These are phyloP conservation scores for Tiphia femorata DNA, from an alignment of 2,888 invertebrate species.

Conservation along the genomic window DNA sequence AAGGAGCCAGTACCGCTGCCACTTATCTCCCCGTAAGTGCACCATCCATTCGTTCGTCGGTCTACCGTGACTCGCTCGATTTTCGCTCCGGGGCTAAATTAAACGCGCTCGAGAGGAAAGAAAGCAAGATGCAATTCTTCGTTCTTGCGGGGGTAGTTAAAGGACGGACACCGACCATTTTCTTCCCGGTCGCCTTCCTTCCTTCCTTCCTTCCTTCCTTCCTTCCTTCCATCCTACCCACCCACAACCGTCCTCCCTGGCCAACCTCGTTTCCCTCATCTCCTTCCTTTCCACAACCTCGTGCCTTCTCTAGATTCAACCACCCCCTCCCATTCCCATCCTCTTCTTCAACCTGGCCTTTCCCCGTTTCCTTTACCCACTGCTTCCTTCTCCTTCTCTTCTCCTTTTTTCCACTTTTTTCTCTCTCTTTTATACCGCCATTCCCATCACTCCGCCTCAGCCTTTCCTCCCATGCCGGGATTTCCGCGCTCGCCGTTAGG, in stretches of 20 bases:
- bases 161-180: conserved; percentile 32
- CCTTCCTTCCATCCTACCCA: background rate
- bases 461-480: background rate
- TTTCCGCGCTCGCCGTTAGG: conserved; percentile 1
- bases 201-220: conserved; percentile 14
- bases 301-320: background rate
- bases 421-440: conserved; percentile 11
- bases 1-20: conserved; percentile 50
- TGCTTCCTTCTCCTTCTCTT: background rate
- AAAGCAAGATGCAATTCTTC: conserved; percentile 33
- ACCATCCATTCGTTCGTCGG: conserved; percentile 50
- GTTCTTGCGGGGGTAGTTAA: conserved; percentile 35
- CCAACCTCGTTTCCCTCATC: background rate
- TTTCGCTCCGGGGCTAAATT: conserved; percentile 43
- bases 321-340: background rate
- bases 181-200: conserved; percentile 15
- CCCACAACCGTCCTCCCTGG: background rate
- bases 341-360: background rate
- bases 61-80: conserved; percentile 49
- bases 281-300: conserved; percentile 2
- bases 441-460: background rate
- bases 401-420: background rate
- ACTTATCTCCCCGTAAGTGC: conserved; percentile 58
- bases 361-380: background rate
- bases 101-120: conserved; percentile 39